Evolutionary conservation across 64 coral and sea anemone species (phyloP).

Genomic region (Porites lutea): DNA sequence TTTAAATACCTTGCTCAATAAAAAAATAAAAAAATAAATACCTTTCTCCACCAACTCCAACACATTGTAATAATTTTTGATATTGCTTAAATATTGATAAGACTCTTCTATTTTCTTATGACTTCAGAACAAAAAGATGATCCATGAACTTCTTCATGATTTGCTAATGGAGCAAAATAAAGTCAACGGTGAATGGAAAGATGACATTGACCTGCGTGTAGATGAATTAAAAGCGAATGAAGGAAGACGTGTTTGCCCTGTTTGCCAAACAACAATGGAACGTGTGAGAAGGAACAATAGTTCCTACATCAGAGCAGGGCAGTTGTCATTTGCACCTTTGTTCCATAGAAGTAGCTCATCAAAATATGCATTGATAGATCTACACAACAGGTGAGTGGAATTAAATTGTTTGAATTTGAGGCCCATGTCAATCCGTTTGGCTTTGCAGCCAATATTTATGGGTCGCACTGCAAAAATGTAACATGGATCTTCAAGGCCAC

Average conservation of each 20-base stretch:
- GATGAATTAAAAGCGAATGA: conserved; percentile 45
- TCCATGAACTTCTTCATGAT: conserved; percentile 37
- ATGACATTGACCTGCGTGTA: conserved; percentile 46
- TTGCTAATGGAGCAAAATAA: conserved; percentile 34
- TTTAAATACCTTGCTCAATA: conserved; percentile 9
- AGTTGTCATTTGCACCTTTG: background rate
- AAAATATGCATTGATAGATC: conserved; percentile 12
- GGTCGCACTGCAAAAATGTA: background rate
- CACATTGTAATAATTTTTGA: conserved; percentile 9
- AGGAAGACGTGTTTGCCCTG: conserved; percentile 29
- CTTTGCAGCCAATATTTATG: background rate
- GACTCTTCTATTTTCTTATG: conserved; percentile 1
- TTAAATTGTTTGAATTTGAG: background rate
- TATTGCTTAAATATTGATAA: conserved; percentile 18
- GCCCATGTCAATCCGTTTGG: background rate
- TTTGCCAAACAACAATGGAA: conserved; percentile 56
- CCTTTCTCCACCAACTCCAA: conserved; percentile 6
- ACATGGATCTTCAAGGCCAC: background rate
- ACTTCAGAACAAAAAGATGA: conserved; percentile 33
- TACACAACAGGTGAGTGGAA: background rate
- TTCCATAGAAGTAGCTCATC: background rate
- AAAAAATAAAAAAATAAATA: no score
- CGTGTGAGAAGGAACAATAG: background rate
- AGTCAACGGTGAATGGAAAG: background rate
- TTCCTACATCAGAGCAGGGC: background rate